phyloP scores from a whole-genome alignment of 2,113 vertebrate species.

The Chionomys nivalis region DNA sequence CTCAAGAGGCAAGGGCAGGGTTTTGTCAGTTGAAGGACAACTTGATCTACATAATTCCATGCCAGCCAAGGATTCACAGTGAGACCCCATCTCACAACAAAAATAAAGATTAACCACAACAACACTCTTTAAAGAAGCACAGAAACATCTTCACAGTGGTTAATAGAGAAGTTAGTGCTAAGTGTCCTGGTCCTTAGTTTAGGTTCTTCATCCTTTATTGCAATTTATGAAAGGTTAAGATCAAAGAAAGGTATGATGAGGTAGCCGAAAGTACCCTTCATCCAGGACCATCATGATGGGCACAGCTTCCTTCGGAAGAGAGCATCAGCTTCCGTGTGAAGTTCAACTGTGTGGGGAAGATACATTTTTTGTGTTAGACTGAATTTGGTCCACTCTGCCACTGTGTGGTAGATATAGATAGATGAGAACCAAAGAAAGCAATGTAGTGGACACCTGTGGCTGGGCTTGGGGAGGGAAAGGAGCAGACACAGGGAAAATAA shows the following conservation, averaged over 20 bases:
- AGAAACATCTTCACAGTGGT: neutral
- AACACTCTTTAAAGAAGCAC: neutral
- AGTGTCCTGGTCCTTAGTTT: neutral
- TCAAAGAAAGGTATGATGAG: neutral
- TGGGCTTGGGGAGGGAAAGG: neutral
- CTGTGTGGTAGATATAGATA: neutral
- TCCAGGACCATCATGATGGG: neutral
- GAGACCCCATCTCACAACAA: neutral
- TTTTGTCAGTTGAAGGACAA: neutral
- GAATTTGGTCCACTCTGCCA: neutral
- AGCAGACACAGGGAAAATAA: neutral
- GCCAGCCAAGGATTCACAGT: neutral
- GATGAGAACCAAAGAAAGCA: neutral
- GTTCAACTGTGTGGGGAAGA: neutral
- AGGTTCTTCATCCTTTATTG: neutral
- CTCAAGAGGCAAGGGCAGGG: neutral
- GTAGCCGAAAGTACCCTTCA: neutral
- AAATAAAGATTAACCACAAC: neutral
- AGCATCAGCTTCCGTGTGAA: neutral
- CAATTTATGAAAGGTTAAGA: neutral
- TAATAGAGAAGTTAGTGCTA: neutral
- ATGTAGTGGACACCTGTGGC: rapidly evolving
- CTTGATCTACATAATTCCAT: neutral
- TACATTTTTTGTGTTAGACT: neutral
- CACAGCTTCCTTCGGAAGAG: neutral